A percentile compares a stretch with the other conserved stretches of the same genome.
These are phyloP conservation scores for Armadillidium nasatum DNA, from an alignment of 1,140 invertebrate genomes.

Conservation along the genomic window DNA sequence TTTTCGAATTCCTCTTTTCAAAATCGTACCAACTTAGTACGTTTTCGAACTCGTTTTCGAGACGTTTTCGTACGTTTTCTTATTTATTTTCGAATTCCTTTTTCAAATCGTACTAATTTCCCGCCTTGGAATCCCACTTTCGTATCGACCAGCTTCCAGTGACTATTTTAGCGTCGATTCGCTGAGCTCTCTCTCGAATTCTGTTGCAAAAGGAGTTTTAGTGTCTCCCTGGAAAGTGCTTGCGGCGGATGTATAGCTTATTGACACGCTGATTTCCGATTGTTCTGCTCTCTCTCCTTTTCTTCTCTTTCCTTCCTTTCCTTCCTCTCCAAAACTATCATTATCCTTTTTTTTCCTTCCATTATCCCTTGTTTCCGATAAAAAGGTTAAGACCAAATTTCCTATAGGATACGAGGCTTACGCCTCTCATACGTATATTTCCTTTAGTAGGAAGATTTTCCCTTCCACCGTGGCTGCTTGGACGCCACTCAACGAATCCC, in stretches of 20 bases:
- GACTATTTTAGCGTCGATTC: no score
- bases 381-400: neutral
- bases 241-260: neutral
- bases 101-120: slow-evolving; percentile 5
- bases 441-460: neutral
- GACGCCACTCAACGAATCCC: neutral
- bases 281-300: neutral
- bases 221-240: neutral
- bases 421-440: neutral
- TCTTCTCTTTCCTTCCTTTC: slow-evolving; percentile 4
- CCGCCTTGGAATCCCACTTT: neutral
- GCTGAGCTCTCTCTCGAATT: neutral
- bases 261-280: neutral
- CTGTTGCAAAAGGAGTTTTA: neutral
- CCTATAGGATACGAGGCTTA: neutral
- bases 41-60: no score
- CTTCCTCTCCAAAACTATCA: neutral
- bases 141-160: slow-evolving; percentile 4
- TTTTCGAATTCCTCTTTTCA: no score
- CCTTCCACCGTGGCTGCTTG: slow-evolving; percentile 7
- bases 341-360: neutral
- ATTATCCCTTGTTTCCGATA: neutral
- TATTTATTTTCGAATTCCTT: neutral
- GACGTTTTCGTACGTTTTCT: no score
- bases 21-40: no score